Base-by-base conservation (phyloP, 2,113 vertebrate genomes). In the Sebastes schlegelii region DNA sequence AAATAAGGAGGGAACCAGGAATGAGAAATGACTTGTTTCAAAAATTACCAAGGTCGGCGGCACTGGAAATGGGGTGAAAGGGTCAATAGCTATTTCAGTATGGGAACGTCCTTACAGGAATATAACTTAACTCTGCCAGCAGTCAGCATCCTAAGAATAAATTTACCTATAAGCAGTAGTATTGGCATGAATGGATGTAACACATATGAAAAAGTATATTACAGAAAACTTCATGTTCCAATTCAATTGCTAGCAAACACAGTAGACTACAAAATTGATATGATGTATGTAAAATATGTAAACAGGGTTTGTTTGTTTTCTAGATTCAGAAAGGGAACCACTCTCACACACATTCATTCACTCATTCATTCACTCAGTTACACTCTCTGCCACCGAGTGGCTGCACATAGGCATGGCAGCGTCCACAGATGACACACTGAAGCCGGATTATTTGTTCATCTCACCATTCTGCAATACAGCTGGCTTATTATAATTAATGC, bases 21-120 rank as follows among this genome's bases (percentile, higher is more conserved):
- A 77, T 88, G 79, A 92, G 63, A 73, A 91, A 93, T 82, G 49
- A 83, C 55, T 66, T 0, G 1, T 72, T 83, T 87, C 51, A 84
- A 63, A 86, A 87, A 65, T 57, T 68, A 74, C 75, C 67, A 71
- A 79, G 72, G 68, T 74, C 70, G 86, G 55, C 55, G 85, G 55
- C 55, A 19, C 2, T 83, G 58, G 85, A 70, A 83, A 77, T 62
- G 46, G 58, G 90, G 80, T 87, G 71, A 91, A 83, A 84, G 55
- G 87, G 89, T 91, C 88, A 92, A 71, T 49, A 74, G 68, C 23
- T 61, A 14, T 61, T 76, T 49, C 58, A 64, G 40, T 83, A 83
- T 80, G 16, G 23, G 73, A 34, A 65, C 7, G 17, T 61, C 12
- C 13, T 66, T 42, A 14, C 10, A 52, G 23, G 12, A 10, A 52